Conservation (phyloP, 2,888 invertebrate genomes). For the Tiliacea citrago region DNA sequence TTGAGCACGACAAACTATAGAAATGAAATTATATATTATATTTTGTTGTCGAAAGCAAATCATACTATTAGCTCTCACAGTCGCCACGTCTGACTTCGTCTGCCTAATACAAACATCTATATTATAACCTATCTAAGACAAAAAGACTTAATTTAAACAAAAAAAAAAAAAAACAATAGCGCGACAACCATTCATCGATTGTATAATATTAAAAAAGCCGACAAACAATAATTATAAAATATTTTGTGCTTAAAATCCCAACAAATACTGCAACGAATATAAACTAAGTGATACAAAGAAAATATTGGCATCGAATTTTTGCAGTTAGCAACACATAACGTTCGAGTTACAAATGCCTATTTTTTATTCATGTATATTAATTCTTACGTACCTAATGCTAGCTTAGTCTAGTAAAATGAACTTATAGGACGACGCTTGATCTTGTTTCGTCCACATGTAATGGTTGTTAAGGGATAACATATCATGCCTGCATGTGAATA, state of each 20-base stretch:
- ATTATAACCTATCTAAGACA: constrained; percentile 88
- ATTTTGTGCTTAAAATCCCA: constrained; percentile 79
- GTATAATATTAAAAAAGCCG: constrained; percentile 76
- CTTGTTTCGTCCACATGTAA: constrained; percentile 64
- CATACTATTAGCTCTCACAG: constrained; percentile 67
- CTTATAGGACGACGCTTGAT: constrained; percentile 69
- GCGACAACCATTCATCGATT: constrained; percentile 82
- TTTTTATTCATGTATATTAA: constrained; percentile 75
- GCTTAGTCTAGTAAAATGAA: constrained; percentile 85
- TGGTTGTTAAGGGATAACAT: constrained; percentile 65
- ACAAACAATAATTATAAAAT: constrained; percentile 71
- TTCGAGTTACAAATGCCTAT: constrained; percentile 86
- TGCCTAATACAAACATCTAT: constrained; percentile 85
- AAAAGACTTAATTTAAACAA: constrained; percentile 80
- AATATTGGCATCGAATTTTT: constrained; percentile 73
- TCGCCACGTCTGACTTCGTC: constrained; percentile 73
- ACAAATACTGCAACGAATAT: constrained; percentile 84
- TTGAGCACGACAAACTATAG: constrained; percentile 74
- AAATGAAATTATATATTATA: constrained; percentile 59
- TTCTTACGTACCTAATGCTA: constrained; percentile 84
- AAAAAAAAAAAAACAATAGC: constrained; percentile 72
- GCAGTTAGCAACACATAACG: constrained; percentile 81
- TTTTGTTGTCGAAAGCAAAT: constrained; percentile 64
- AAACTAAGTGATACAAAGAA: constrained; percentile 77
- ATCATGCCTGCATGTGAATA: constrained; percentile 59